These are phyloP conservation scores for Odocoileus virginianus DNA, from an alignment of 2,113 vertebrate genomes.

Conservation along the genomic window DNA sequence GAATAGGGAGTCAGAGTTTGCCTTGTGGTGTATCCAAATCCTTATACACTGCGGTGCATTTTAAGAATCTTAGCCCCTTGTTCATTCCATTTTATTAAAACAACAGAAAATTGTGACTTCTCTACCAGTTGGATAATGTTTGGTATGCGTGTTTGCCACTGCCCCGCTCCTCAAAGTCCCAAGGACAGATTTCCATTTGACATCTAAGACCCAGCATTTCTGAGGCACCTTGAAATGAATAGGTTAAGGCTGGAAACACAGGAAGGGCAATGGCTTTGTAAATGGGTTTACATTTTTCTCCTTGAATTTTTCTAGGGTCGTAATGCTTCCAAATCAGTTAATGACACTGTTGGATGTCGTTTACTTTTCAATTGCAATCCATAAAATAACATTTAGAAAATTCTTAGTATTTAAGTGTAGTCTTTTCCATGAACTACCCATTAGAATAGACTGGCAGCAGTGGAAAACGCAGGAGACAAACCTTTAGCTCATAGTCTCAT, in stretches of 20 bases:
- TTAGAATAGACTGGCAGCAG: conserved; percentile 56
- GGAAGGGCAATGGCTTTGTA: conserved; percentile 14
- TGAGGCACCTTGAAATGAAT: not conserved
- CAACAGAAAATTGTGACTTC: not conserved
- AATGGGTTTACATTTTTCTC: conserved; percentile 64
- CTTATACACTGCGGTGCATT: not conserved
- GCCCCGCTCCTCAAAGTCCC: not conserved
- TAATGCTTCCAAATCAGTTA: conserved; percentile 56
- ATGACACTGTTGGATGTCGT: conserved; percentile 21
- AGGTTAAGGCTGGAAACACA: not conserved
- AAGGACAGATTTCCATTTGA: not conserved
- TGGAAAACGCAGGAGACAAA: not conserved
- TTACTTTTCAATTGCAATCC: conserved; percentile 51
- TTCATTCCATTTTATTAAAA: conserved; percentile 9
- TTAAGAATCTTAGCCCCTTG: not conserved
- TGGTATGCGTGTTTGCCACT: not conserved
- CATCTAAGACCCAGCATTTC: not conserved
- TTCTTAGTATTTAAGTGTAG: conserved; percentile 55
- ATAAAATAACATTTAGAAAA: conserved; percentile 54
- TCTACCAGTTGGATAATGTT: not conserved
- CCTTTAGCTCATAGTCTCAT: conserved; percentile 43
- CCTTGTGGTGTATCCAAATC: not conserved
- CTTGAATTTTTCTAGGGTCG: conserved; percentile 43
- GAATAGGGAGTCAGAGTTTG: not conserved
- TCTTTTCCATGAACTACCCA: conserved; percentile 31